Evolutionary conservation across 2,113 vertebrate genomes (phyloP), one percentile per base, ranked within the genome.

Genomic region (Mugil cephalus): DNA sequence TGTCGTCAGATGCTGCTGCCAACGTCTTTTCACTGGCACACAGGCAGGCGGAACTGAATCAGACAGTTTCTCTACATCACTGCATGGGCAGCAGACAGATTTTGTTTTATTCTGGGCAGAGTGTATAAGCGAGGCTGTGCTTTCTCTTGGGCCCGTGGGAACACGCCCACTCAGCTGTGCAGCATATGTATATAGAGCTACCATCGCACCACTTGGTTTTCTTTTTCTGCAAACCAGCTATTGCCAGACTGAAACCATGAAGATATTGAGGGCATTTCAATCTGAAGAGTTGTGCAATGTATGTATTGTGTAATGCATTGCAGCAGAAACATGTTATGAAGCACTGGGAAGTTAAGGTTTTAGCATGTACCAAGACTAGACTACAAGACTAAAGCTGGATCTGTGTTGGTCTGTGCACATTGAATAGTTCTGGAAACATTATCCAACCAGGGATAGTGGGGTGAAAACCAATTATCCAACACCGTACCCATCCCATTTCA

Each of bases 111-210:
- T 80, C 63, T 58, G 69, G 51, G 48, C 53, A 75, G 43, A 71
- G 68, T 70, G 64, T 71, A 59, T 55, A 78, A 84, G 77, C 56
- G 77, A 81, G 54, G 69, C 75, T 74, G 34, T 62, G 77, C 69
- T 75, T 74, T 83, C 71, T 73, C 68, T 56, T 79, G 65, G 24
- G 76, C 15, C 81, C 40, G 52, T 60, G 51, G 66, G 69, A 83
- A 73, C 64, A 70, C 65, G 21, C 73, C 81, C 70, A 85, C 80
- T 91, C 77, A 74, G 77, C 80, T 76, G 77, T 83, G 82, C 76
- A 63, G 68, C 53, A 69, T 63, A 75, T 81, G 73, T 73, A 78
- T 71, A 78, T 34, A 38, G 18, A 77, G 48, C 71, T 66, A 35
- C 48, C 8, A 10, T 38, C 4, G 3, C 39, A 15, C 75, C 51